Evolutionary conservation across 1,140 invertebrate genomes (phyloP), one percentile per base, ranked within the genome.

Genomic region (Drosophila melanica): DNA sequence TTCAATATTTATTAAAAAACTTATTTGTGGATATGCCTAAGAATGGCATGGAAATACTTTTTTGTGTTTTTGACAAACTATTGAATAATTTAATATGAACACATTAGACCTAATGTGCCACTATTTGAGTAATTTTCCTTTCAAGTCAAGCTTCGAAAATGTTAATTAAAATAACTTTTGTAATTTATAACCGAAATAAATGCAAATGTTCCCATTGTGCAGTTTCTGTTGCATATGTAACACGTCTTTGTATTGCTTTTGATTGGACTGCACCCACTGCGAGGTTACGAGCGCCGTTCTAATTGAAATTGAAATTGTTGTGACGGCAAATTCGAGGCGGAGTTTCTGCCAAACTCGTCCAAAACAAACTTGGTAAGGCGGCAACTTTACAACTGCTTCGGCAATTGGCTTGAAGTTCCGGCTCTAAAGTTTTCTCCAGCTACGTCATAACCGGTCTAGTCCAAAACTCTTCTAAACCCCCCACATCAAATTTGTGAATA

Each of bases 371-470:
- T 66, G 35, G 23, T 50, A 42, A 42, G 42, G 41, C 51, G 44
- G 27, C 53, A 71, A 71, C 35, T 66, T 58, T 58, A 42, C 62
- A 66, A 51, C 68, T 66, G 53, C 44, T 30, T 51, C 30, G 53
- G 35, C 76, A 75, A 76, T 53, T 79, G 60, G 54, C 67, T 65
- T 62, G 69, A 76, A 69, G 54, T 64, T 71, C 41, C 59, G 57
- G 55, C 48, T 63, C 55, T 53, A 33, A 67, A 80, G 23, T 68
- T 53, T 65, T 33, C 10, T 33, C 5, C 33, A 57, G 48, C 62
- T 60, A 70, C 80, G 81, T 86, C 73, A 78, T 66, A 64, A 63
- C 47, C 75, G 78, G 79, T 62, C 54, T 73, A 70, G 23, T 64
- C 59, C 45, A 37, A 53, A 47, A 45, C 50, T 71, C 48, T 72